Evolutionary conservation across 2,797 vertebrate genomes (phyloP).

Genomic region (Gobio occitaniae): DNA sequence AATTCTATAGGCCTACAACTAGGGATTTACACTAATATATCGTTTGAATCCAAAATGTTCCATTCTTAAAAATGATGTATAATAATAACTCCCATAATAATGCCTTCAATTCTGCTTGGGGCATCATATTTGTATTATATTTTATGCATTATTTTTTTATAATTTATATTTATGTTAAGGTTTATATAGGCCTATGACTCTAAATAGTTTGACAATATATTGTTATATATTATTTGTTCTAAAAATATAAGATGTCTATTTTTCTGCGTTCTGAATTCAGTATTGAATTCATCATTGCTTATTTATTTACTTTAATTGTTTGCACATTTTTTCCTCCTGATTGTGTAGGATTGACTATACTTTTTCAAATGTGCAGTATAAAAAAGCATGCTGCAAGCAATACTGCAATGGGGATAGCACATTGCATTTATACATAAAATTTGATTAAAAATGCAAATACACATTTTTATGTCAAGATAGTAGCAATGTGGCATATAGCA

Average conservation of each 20-base stretch:
- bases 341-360: too few relatives aligned
- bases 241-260: too few relatives aligned
- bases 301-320: background rate
- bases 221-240: background rate
- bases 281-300: background rate
- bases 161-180: background rate
- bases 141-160: background rate
- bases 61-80: background rate
- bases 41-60: background rate
- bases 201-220: background rate
- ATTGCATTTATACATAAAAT: background rate
- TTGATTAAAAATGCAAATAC: background rate
- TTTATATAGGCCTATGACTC: background rate
- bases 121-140: background rate
- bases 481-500: background rate
- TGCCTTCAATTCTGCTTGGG: background rate
- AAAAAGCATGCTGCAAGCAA: background rate
- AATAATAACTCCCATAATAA: background rate
- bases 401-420: background rate
- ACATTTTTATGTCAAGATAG: background rate
- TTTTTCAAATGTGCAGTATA: too few relatives aligned
- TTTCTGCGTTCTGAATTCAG: background rate
- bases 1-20: too few relatives aligned
- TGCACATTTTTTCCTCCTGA: background rate
- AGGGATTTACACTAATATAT: background rate